Evolutionary conservation across 2,888 invertebrate genomes (phyloP), one percentile per base, ranked within the genome.

Genomic region (Synergus japonicus): DNA sequence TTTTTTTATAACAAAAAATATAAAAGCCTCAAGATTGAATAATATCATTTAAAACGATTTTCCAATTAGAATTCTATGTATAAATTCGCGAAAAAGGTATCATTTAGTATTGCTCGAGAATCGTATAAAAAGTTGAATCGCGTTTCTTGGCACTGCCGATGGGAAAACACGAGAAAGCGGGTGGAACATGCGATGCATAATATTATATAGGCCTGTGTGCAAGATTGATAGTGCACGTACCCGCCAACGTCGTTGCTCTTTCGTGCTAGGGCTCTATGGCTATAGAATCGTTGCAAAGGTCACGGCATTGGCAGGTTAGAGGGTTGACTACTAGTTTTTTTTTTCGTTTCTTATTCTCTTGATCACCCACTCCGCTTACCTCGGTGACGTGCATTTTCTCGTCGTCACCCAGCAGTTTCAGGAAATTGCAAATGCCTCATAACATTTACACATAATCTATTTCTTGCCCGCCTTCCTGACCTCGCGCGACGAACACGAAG

Each of bases 161-260:
- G 46, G 22, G 43, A 67, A 69, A 69, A 44, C 15, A 44, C 15
- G 15, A 46, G 13, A 69, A 46, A 49, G 69, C 49, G 29, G 13
- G 29, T 46, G 29, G 69, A 69, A 69, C 69, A 69, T 69, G 29
- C 69, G 15, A 49, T 49, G 46, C 69, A 69, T 60, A 60, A 18
- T 49, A 69, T 69, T 54, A 54, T 73, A 54, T 54, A 29, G 49
- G 54, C n/a, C 73, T 73, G 37, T 49, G 54, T 49, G 29, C 12
- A n/a, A 49, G 54, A 73, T 73, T 54, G 73, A 73, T 54, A 73
- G 73, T 73, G 54, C 73, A 73, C 73, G 41, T 73, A 54, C 54
- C 54, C 37, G 15, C n/a, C 43, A 43, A 67, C 49, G 69, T 73
- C 69, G 54, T 49, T 73, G 49, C 13, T 73, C 69, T 73, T 49